Evolutionary conservation across 1,140 invertebrate genomes (phyloP).

Genomic region (Meloidogyne floridensis): DNA sequence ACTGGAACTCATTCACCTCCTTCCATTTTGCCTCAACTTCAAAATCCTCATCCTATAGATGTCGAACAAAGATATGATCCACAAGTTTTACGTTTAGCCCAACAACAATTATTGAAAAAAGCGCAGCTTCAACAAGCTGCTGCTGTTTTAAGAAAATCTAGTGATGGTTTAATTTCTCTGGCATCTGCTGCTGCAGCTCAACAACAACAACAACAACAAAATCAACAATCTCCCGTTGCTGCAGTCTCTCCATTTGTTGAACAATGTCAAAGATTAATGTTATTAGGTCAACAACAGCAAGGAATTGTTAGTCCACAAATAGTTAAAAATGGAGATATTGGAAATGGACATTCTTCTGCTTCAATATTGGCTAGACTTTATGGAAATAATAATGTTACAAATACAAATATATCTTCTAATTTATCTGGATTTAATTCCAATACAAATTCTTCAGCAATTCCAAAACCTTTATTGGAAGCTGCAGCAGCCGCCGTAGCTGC

Average conservation of each 20-base stretch:
- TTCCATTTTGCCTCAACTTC: constrained; percentile 7
- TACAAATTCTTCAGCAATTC: background rate
- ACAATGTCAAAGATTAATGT: constrained; percentile 17
- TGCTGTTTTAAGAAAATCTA: constrained; percentile 3
- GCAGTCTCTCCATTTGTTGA: constrained; percentile 21
- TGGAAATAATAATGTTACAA: background rate
- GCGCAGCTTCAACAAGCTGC: constrained; percentile 15
- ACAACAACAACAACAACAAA: constrained; percentile 21
- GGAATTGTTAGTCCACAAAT: background rate
- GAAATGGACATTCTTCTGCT: background rate
- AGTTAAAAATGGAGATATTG: constrained; percentile 4
- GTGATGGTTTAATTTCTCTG: constrained; percentile 3
- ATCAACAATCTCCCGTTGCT: constrained; percentile 9
- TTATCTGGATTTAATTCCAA: background rate
- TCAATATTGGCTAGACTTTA: background rate
- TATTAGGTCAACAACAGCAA: constrained; percentile 24
- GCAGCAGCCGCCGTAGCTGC: background rate
- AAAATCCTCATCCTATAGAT: constrained; percentile 7
- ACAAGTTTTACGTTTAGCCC: background rate
- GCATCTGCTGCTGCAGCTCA: constrained; percentile 13
- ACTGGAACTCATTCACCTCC: constrained; percentile 1
- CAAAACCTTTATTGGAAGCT: background rate
- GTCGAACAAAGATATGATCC: background rate
- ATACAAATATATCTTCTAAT: background rate
- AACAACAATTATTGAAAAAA: constrained; percentile 8